Conservation (phyloP, 2,797 vertebrate genomes). For the Betta splendens region DNA sequence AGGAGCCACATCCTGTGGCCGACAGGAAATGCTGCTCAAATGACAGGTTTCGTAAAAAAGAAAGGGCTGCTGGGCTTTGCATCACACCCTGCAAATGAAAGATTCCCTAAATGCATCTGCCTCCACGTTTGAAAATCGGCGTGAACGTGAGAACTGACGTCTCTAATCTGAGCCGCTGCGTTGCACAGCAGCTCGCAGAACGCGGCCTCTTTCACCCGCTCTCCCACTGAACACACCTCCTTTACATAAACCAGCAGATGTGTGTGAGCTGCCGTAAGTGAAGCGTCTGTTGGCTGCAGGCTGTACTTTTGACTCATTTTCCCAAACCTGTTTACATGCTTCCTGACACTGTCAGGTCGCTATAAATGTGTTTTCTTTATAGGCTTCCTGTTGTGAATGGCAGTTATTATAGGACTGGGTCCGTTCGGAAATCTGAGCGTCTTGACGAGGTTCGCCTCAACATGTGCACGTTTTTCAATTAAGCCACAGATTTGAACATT, state of each 20-base stretch:
- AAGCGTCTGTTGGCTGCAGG: slow-evolving; percentile 18
- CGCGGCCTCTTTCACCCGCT: not conserved
- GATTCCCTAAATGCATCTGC: slow-evolving; percentile 40
- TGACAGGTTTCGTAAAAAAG: slow-evolving; percentile 73
- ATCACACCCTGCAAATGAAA: slow-evolving; percentile 59
- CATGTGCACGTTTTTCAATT: slow-evolving; percentile 46
- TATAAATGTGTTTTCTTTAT: slow-evolving; percentile 45
- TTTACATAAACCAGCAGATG: slow-evolving; percentile 36
- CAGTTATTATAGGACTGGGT: slow-evolving; percentile 54
- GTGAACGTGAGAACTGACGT: slow-evolving; percentile 27
- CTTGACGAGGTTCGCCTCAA: slow-evolving; percentile 56
- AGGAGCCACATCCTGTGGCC: slow-evolving; percentile 70
- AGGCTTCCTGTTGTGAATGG: slow-evolving; percentile 44
- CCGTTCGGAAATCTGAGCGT: slow-evolving; percentile 64
- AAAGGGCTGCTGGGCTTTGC: slow-evolving; percentile 43
- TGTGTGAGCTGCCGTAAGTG: slow-evolving; percentile 33
- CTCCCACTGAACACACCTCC: slow-evolving; percentile 1
- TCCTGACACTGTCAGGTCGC: slow-evolving; percentile 26
- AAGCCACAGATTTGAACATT: slow-evolving; percentile 53
- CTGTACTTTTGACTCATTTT: slow-evolving; percentile 50
- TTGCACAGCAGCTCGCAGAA: not conserved
- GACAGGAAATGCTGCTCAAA: slow-evolving; percentile 77
- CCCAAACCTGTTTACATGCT: slow-evolving; percentile 48
- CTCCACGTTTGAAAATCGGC: slow-evolving; percentile 27
- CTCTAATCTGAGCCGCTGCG: not conserved